phyloP scores from a whole-genome alignment of 2,797 vertebrate genomes.

The Sebastes itinus region DNA sequence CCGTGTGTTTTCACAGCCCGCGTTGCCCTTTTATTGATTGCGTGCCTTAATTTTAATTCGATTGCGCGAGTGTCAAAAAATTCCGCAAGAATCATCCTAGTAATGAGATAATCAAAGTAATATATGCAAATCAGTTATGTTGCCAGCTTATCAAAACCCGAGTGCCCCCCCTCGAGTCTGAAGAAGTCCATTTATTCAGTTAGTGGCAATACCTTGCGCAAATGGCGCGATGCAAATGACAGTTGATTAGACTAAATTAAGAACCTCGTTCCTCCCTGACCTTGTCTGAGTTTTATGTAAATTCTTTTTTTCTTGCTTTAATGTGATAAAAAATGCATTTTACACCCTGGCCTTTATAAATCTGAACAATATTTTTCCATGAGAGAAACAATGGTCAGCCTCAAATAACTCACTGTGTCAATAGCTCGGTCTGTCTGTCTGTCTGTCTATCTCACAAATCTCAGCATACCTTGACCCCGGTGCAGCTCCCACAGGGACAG shows the following conservation, averaged over 20 bases:
- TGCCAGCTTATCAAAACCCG: conserved; percentile 99
- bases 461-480: conserved; percentile 70
- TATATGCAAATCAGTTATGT: conserved; percentile 99
- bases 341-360: conserved; percentile 66
- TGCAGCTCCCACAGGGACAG: conserved; percentile 70
- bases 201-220: conserved; percentile 99
- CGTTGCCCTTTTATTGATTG: conserved; percentile 88
- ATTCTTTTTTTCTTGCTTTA: conserved; percentile 85
- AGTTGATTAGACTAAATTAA: conserved; percentile 99
- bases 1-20: conserved; percentile 71
- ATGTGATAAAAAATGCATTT: conserved; percentile 70
- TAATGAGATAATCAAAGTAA: conserved; percentile 99
- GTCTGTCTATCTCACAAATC: conserved; percentile 54
- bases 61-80: conserved; percentile 89
- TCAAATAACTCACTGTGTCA: conserved; percentile 49
- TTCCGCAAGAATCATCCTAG: conserved; percentile 94
- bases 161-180: conserved; percentile 98
- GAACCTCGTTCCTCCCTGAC: conserved; percentile 99
- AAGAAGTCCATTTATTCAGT: conserved; percentile 99
- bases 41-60: conserved; percentile 90
- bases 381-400: conserved; percentile 51
- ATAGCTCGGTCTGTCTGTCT: conserved; percentile 18
- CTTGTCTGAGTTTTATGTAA: conserved; percentile 99
- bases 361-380: conserved; percentile 53
- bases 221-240: conserved; percentile 99